Evolutionary conservation across 2,888 invertebrate genomes (phyloP).

Genomic region (Megalurothrips usitatus): DNA sequence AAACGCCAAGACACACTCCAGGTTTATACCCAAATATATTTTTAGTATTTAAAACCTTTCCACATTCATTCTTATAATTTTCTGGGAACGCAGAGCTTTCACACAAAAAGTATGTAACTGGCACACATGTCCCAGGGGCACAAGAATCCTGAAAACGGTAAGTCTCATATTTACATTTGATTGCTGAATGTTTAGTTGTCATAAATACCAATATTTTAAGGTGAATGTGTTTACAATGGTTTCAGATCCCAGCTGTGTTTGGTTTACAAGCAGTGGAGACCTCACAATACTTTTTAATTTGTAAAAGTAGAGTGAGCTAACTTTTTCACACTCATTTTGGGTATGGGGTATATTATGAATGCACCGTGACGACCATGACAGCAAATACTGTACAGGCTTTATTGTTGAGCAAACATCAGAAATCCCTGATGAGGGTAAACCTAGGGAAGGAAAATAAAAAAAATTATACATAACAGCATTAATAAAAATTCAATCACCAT

Average conservation of each 20-base stretch:
- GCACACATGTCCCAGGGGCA: conserved; percentile 41
- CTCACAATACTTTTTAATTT: neutral
- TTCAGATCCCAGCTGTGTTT: neutral
- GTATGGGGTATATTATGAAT: conserved; percentile 15
- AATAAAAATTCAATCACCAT: neutral
- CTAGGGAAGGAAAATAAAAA: conserved; percentile 28
- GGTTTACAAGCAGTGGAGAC: neutral
- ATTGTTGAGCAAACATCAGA: conserved; percentile 31
- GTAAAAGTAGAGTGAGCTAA: neutral
- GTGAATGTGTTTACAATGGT: neutral
- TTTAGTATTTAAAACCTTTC: neutral
- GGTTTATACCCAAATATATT: neutral
- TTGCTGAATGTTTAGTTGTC: too few relatives aligned
- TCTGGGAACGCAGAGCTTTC: conserved; percentile 34
- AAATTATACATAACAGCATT: neutral
- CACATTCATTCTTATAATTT: neutral
- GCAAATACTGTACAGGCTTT: conserved; percentile 31
- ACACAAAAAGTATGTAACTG: conserved; percentile 41
- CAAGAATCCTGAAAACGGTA: conserved; percentile 40
- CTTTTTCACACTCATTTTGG: conserved; percentile 34
- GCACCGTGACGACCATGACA: conserved; percentile 33
- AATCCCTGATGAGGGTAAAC: conserved; percentile 31
- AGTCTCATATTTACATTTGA: neutral
- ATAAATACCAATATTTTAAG: neutral
- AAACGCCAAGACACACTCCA: neutral